These are phyloP conservation scores for Tipula helvola DNA, from an alignment of 2,888 invertebrate species.

Conservation along the genomic window DNA sequence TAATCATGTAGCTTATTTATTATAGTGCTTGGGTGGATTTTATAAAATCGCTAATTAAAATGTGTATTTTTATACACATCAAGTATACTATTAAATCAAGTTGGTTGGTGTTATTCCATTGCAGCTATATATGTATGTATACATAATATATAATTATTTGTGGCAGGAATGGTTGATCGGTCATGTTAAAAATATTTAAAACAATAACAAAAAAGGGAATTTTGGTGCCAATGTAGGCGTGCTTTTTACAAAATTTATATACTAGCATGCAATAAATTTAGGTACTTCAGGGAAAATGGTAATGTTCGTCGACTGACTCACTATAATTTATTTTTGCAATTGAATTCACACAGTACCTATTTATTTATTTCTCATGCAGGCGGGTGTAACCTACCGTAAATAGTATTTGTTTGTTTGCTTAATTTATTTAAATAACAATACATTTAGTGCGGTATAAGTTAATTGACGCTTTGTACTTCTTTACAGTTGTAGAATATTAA, in stretches of 20 bases:
- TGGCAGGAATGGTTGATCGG: background rate
- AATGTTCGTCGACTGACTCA: background rate
- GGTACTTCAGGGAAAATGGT: background rate
- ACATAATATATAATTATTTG: background rate
- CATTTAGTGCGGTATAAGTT: background rate
- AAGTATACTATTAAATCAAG: background rate
- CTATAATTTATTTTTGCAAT: background rate
- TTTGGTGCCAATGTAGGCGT: background rate
- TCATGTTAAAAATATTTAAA: background rate
- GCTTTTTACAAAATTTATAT: background rate
- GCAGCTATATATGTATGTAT: background rate
- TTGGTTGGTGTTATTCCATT: background rate
- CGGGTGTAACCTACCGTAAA: background rate
- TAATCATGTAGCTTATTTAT: background rate
- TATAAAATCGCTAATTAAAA: background rate
- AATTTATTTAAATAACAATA: background rate
- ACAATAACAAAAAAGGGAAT: background rate
- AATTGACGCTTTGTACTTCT: background rate
- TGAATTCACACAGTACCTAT: background rate
- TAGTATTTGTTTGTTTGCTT: background rate
- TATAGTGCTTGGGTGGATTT: background rate
- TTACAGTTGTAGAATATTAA: too few species aligned
- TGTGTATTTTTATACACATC: background rate
- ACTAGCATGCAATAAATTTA: background rate
- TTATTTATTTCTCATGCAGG: background rate